These are phyloP conservation scores for Neotragus moschatus DNA, from an alignment of 2,113 vertebrate species.

Conservation along the genomic window DNA sequence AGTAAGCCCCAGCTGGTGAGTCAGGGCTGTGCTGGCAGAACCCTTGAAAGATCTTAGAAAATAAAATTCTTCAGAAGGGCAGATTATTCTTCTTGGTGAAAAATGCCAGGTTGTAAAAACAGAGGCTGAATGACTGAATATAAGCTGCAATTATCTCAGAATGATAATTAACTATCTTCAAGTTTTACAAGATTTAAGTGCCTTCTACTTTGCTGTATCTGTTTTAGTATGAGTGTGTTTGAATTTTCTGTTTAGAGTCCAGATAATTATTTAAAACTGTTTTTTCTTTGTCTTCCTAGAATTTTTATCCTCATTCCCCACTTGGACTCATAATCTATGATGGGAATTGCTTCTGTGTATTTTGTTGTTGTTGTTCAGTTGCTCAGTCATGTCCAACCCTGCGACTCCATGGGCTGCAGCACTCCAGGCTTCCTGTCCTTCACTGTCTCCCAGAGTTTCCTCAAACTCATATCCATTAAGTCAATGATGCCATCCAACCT, in stretches of 20 bases:
- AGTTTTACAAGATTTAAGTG: not conserved
- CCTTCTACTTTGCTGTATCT: not conserved
- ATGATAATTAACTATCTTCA: conserved; percentile 46
- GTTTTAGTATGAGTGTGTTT: not conserved
- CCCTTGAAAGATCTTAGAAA: not conserved
- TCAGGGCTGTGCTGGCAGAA: not conserved
- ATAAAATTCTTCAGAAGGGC: not conserved
- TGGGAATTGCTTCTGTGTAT: not conserved
- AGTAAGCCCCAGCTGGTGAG: not conserved
- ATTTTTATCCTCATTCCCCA: not conserved
- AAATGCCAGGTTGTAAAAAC: conserved; percentile 40
- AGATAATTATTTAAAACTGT: not conserved
- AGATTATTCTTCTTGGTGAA: not conserved
- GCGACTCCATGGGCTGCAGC: fast-evolving
- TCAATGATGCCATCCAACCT: not conserved
- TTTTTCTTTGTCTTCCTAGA: not conserved
- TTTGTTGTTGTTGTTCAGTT: not conserved
- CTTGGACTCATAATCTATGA: not conserved
- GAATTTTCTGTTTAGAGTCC: not conserved
- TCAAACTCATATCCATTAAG: not conserved
- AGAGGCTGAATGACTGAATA: conserved; percentile 30
- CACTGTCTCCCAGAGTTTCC: not conserved
- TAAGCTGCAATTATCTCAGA: conserved; percentile 30
- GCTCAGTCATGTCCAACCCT: not conserved
- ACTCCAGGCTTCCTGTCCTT: not conserved